These are phyloP conservation scores for Pocota personata DNA, from an alignment of 2,888 invertebrate genomes.

Conservation along the genomic window DNA sequence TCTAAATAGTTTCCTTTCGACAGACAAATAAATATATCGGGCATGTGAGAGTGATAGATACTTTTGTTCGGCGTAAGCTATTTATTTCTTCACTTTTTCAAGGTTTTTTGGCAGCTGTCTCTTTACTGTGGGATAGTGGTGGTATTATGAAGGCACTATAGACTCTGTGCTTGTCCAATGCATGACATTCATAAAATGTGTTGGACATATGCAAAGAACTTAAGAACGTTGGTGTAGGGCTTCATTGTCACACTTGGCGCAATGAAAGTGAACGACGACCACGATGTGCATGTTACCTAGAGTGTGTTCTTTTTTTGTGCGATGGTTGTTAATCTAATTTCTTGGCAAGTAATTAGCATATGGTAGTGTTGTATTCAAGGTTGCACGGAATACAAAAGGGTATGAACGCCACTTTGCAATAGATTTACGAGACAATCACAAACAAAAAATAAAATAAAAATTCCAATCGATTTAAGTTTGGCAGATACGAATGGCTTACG, in stretches of 20 bases:
- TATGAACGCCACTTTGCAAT: constrained; percentile 14
- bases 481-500: neutral
- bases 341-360: constrained; percentile 68
- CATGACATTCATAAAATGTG: constrained; percentile 38
- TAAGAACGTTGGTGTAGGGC: constrained; percentile 38
- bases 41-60: constrained; percentile 52
- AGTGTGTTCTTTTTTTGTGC: neutral
- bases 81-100: constrained; percentile 55
- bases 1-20: constrained; percentile 50
- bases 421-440: constrained; percentile 10
- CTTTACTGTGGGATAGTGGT: neutral
- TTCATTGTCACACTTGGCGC: constrained; percentile 35
- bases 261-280: constrained; percentile 26
- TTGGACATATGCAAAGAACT: constrained; percentile 14
- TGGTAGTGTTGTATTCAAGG: constrained; percentile 34
- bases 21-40: neutral
- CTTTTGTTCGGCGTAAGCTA: constrained; percentile 29
- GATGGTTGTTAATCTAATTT: constrained; percentile 50
- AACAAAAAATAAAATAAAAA: neutral
- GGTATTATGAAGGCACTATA: constrained; percentile 5
- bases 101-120: constrained; percentile 54
- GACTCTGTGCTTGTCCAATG: constrained; percentile 26
- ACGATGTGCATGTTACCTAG: constrained; percentile 32
- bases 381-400: constrained; percentile 21
- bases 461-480: constrained; percentile 21